Evolutionary conservation across 2,797 vertebrate species (phyloP), one percentile per base, ranked within the genome.

Genomic region (Scolopax bukidnonensis): DNA sequence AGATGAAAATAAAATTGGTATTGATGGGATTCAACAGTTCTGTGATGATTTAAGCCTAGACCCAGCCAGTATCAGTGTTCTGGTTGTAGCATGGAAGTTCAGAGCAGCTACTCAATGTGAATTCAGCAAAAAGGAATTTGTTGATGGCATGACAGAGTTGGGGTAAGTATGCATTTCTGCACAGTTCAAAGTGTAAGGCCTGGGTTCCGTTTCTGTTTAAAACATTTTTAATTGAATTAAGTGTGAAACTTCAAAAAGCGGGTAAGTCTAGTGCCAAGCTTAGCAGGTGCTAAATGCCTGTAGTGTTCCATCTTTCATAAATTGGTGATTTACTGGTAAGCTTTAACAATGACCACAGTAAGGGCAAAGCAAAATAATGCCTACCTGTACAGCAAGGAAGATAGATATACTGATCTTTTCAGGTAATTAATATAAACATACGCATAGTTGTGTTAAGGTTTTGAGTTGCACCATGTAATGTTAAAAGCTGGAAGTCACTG

Each of bases 1-100:
- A 94, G 99, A 99, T 98, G 99, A 99, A 97, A 99, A 99, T 97
- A 99, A 99, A 98, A 99, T 99, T 51, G 99, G 99, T 59, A 98
- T 99, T 61, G 99, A 99, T 88, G 99, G 99, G 41, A 99, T 99
- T 96, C 99, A 99, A 77, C 99, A 99, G 97, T 99, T 99, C 92
- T 99, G 99, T 95, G 99, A 99, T 41, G 99, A 99, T 97, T 98
- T 99, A 86, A 98, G 95, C 48, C 97, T 99, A 97, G 99, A 99
- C 83, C 99, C 99, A 33, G 98, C 99, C 95, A 99, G 99, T 96
- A 98, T 99, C 97, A 99, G 98, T 13, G 99, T 99, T 94, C 97
- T 99, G 97, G 99, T 99, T 33, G 98, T 99, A 73, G 99, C 99
- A 0, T 99, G 99, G 99, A 99, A 99, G 97, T 99, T 99, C 96